These are phyloP conservation scores for Eidolon helvum DNA, from an alignment of 2,113 vertebrate species.

Conservation along the genomic window DNA sequence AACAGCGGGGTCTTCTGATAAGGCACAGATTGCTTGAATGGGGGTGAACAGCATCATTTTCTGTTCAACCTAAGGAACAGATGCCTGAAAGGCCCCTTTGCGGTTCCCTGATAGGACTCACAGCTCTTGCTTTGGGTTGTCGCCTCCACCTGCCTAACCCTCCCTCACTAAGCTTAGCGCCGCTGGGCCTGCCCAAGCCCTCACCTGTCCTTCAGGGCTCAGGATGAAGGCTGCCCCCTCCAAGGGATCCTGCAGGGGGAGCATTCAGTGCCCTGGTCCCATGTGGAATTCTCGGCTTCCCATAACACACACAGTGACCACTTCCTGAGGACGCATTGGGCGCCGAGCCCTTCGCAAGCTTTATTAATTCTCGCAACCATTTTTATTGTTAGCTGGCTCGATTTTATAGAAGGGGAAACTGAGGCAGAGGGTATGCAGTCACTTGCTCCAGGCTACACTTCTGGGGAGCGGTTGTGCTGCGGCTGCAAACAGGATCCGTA, in stretches of 20 bases:
- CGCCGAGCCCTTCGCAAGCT: too few species aligned
- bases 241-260: not conserved
- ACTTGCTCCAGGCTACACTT: not conserved
- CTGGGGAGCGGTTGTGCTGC: too few species aligned
- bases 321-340: not conserved
- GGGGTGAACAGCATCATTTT: not conserved
- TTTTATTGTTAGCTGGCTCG: not conserved
- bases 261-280: not conserved
- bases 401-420: not conserved
- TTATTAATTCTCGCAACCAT: not conserved
- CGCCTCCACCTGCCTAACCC: too few species aligned
- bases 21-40: too few species aligned
- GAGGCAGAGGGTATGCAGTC: not conserved
- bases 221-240: not conserved
- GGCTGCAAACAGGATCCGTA: accelerated
- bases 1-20: not conserved
- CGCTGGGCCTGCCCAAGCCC: not conserved
- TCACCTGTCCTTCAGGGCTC: not conserved
- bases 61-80: not conserved
- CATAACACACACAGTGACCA: accelerated
- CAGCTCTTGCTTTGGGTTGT: not conserved
- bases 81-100: not conserved
- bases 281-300: too few species aligned
- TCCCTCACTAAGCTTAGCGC: not conserved
- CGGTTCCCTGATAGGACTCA: not conserved